Conservation (phyloP, 2,888 invertebrate genomes). For the Notodonta ziczac region DNA sequence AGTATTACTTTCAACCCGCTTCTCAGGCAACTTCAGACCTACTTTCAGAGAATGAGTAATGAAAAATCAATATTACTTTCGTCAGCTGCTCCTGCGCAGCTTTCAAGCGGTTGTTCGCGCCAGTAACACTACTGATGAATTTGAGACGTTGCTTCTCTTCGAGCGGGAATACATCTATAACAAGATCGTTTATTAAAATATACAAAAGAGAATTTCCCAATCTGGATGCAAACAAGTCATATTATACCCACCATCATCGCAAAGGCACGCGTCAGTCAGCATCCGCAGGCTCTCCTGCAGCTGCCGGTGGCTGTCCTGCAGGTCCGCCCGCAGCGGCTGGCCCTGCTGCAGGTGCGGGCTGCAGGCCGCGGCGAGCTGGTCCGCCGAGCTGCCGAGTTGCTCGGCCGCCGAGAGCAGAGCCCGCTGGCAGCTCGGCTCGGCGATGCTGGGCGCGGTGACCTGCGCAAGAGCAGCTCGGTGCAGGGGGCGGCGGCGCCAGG, state of each 20-base stretch:
- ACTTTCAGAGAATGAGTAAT: too few relatives aligned
- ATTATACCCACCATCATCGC: conserved; percentile 9
- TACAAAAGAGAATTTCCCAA: too few relatives aligned
- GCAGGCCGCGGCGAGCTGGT: conserved; percentile 32
- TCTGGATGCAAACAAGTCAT: too few relatives aligned
- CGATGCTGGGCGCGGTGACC: conserved; percentile 46
- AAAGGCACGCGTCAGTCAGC: conserved; percentile 30
- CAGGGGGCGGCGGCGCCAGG: not conserved
- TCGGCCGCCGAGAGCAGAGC: conserved; percentile 38
- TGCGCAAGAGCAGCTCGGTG: conserved; percentile 12
- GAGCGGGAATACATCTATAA: conserved; percentile 9
- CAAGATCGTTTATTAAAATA: too few relatives aligned
- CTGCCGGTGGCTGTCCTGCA: conserved; percentile 13
- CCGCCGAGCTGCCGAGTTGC: conserved; percentile 31
- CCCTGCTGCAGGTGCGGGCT: conserved; percentile 29
- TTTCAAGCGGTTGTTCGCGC: conserved; percentile 21
- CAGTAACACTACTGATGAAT: conserved; percentile 25
- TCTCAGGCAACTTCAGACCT: too few relatives aligned
- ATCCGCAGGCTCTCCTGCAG: conserved; percentile 35
- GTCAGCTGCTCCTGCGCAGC: conserved; percentile 23
- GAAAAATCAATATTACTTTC: conserved; percentile 20
- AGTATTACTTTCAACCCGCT: too few relatives aligned
- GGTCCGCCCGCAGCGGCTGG: conserved; percentile 26
- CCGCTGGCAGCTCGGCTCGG: conserved; percentile 38
- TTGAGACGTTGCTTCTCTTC: conserved; percentile 26